Conservation (phyloP, 2,888 invertebrate genomes). For the Drosophila parthenogenetica region DNA sequence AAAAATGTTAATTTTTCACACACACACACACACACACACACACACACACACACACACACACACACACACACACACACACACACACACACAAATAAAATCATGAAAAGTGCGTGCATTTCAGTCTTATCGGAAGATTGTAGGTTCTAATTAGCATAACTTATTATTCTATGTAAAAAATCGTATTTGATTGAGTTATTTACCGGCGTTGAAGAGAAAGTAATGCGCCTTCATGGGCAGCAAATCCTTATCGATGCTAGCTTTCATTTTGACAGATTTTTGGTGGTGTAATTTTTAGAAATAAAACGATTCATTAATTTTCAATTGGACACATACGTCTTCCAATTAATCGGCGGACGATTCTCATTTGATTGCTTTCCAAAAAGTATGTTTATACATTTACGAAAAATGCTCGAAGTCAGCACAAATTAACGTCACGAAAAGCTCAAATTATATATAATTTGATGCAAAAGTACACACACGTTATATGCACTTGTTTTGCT, state of each 20-base stretch:
- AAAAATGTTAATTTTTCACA: conserved; percentile 2
- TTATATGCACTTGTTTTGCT: conserved; percentile 13
- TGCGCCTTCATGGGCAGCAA: conserved; percentile 94
- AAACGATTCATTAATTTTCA: conserved; percentile 31
- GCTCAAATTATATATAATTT: conserved; percentile 7
- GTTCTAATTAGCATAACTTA: not conserved
- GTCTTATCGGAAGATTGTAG: conserved; percentile 8
- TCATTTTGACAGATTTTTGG: conserved; percentile 67
- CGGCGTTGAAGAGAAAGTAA: conserved; percentile 95
- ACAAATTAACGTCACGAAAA: conserved; percentile 30
- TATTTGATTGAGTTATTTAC: conserved; percentile 85
- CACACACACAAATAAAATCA: not conserved
- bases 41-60: not conserved
- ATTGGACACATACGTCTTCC: conserved; percentile 7
- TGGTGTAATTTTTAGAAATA: not conserved
- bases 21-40: not conserved
- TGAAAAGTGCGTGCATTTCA: conserved; percentile 1
- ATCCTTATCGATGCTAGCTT: conserved; percentile 88
- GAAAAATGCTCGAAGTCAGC: conserved; percentile 12
- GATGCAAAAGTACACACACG: conserved; percentile 1
- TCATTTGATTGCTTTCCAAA: conserved; percentile 11
- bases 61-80: not conserved
- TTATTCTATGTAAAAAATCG: conserved; percentile 3
- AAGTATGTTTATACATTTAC: conserved; percentile 13
- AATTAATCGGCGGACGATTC: conserved; percentile 1